Evolutionary conservation across 1,140 invertebrate species (phyloP).

Genomic region (Philotrypesis tridentata): DNA sequence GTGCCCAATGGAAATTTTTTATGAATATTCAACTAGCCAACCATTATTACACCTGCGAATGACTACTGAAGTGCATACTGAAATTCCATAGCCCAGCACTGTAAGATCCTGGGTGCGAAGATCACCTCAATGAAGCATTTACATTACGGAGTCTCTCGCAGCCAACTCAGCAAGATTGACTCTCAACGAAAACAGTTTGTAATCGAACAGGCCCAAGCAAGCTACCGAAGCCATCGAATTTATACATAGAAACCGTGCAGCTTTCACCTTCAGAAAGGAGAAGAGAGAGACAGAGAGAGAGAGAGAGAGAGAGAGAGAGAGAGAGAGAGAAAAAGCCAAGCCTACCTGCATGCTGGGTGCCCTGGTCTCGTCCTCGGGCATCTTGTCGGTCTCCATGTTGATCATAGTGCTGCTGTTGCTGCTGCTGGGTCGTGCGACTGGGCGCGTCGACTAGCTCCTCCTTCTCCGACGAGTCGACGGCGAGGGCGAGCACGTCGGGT

Average conservation of each 20-base stretch:
- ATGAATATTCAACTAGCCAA: background rate
- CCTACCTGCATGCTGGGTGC: conserved; percentile 74
- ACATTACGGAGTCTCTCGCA: background rate
- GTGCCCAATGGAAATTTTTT: background rate
- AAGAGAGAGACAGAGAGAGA: background rate
- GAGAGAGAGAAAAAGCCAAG: no score
- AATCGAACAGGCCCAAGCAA: background rate
- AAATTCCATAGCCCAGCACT: no score
- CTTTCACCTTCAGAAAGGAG: background rate
- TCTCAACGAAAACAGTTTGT: conserved; percentile 8
- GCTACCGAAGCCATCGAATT: no score
- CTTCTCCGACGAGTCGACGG: background rate
- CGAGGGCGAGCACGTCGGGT: background rate
- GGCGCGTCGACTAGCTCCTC: background rate
- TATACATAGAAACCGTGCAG: background rate
- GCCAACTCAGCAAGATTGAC: background rate
- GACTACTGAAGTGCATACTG: no score
- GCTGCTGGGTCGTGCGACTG: background rate
- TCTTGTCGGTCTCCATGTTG: conserved; percentile 81
- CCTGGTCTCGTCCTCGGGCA: conserved; percentile 76
- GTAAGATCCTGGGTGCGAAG: no score
- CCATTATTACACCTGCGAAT: no score
- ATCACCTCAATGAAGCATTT: no score
- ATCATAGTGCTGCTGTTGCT: conserved; percentile 65
- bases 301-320: background rate